These are phyloP conservation scores for Watsonalla binaria DNA, from an alignment of 2,888 invertebrate species.

Conservation along the genomic window DNA sequence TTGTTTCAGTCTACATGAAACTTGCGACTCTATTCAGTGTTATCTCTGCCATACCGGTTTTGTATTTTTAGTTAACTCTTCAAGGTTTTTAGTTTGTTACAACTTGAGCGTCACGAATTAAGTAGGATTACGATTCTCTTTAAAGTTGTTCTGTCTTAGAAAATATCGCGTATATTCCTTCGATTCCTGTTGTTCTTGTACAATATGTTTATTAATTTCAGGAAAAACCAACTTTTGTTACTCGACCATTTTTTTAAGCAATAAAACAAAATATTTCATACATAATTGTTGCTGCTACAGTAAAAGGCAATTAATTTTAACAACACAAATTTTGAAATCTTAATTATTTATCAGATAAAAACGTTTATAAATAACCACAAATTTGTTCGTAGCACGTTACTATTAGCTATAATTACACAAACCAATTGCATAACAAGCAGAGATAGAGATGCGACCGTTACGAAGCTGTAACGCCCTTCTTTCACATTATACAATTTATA, in stretches of 20 bases:
- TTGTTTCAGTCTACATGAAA: neutral
- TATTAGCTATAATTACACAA: neutral
- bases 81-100: neutral
- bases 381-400: neutral
- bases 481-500: slow-evolving; percentile 37
- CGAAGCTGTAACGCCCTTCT: slow-evolving; percentile 31
- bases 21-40: neutral
- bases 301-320: too few relatives aligned
- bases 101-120: neutral
- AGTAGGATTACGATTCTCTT: neutral
- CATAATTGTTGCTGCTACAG: too few relatives aligned
- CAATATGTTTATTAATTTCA: neutral
- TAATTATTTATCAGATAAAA: neutral
- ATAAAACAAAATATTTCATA: too few relatives aligned
- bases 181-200: neutral
- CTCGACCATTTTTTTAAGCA: too few relatives aligned
- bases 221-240: too few relatives aligned
- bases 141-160: too few relatives aligned
- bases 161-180: neutral
- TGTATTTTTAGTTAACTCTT: neutral
- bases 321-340: too few relatives aligned
- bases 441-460: slow-evolving; percentile 20
- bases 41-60: neutral
- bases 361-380: neutral
- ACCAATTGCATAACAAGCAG: neutral